Percentiles rank a stretch among this genome's conserved stretches.
Evolutionary conservation across 2,797 vertebrate genomes (phyloP).

Genomic region (Sebastes nivosus): DNA sequence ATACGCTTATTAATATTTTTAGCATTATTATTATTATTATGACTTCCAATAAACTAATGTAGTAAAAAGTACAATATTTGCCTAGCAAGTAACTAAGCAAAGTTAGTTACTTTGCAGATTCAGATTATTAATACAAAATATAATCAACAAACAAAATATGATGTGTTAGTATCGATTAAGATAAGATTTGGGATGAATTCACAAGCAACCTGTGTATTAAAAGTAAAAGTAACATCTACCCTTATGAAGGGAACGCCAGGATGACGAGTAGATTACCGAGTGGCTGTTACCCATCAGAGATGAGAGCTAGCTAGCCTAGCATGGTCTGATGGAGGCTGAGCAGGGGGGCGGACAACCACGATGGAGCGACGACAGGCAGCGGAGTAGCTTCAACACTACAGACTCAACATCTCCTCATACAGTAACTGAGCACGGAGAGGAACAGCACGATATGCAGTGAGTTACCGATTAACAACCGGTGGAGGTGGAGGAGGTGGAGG

Average conservation of each 20-base stretch:
- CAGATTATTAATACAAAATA: too few relatives aligned
- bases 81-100: too few relatives aligned
- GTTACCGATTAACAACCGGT: conserved; percentile 28
- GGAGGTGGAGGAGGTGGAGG: background rate
- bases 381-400: conserved; percentile 1
- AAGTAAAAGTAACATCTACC: too few relatives aligned
- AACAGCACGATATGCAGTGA: conserved; percentile 74
- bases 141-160: too few relatives aligned
- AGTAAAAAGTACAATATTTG: too few relatives aligned
- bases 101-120: too few relatives aligned
- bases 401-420: background rate
- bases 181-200: too few relatives aligned
- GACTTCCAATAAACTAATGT: background rate
- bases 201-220: too few relatives aligned
- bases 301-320: conserved; percentile 14
- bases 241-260: conserved; percentile 1
- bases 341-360: conserved; percentile 21
- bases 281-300: background rate
- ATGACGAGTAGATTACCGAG: conserved; percentile 23
- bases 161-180: too few relatives aligned
- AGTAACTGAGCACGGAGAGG: conserved; percentile 8
- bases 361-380: conserved; percentile 32
- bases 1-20: background rate
- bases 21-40: background rate
- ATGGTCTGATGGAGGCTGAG: conserved; percentile 28